Evolutionary conservation across 1,140 invertebrate genomes (phyloP), one percentile per base, ranked within the genome.

Genomic region (Muscidifurax raptorellus): DNA sequence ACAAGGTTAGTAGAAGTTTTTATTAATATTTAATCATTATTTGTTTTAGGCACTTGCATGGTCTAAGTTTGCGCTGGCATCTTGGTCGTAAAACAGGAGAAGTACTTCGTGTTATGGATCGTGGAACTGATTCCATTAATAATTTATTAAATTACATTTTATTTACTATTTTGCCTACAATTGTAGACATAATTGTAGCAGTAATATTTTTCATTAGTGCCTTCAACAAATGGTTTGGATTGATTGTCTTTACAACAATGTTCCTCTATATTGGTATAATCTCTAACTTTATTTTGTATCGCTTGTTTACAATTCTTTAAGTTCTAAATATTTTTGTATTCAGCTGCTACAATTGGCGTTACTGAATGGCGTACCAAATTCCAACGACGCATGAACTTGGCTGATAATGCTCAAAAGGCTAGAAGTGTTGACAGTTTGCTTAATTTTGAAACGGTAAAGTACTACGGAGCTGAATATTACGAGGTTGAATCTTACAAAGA

Each of bases 391-490:
- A 98, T 98, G 97, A 99, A 99, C 92, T 93, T 96, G 27, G 96
- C 97, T 0, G 98, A 99, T 90, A 99, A 99, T 93, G 97, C 96
- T 75, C 96, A 96, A 80, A 96, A 97, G 90, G 96, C 97, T n/a
- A 95, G 96, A 74, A 98, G 97, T 84, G 98, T 99, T 0, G 98
- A 99, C 91, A 99, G 98, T n/a, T 93, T 99, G 59, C 94, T 99
- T 0, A 99, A 99, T 93, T 99, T 98, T 94, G 98, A 99, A 94
- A 99, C 98, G 6, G 98, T 99, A 0, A 99, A 99, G 92, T 99
- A 99, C 93, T 99, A 99, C 90, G 97, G 96, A 36, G 98, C 98
- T 28, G 98, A 99, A 92, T 89, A 95, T 13, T 99, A 98, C 92
- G 98, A 99, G 94, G 96, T 98, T 0, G 92, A 97, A 74, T 94